Evolutionary conservation across 1,140 invertebrate species (phyloP).

Genomic region (Melanaphis sacchari): DNA sequence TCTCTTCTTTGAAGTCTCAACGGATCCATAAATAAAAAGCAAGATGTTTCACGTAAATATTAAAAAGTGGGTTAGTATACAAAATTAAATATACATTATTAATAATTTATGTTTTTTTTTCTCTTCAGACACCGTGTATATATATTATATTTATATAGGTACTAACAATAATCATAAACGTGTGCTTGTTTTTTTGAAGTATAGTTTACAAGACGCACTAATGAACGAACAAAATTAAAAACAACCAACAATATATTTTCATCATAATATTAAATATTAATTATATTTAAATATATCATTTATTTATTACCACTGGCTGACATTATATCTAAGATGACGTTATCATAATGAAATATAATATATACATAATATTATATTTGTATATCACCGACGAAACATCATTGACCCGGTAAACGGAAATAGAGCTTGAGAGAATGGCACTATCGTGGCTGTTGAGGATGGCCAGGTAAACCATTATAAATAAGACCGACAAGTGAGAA

Average conservation of each 20-base stretch:
- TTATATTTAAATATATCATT: neutral
- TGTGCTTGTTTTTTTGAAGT: neutral
- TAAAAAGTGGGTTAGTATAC: constrained; percentile 9
- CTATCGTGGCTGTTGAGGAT: neutral
- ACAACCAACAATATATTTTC: neutral
- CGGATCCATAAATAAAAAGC: neutral
- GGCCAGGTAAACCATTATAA: neutral
- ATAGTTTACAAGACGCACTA: neutral
- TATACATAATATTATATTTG: neutral
- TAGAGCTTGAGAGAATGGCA: neutral
- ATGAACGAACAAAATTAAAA: neutral
- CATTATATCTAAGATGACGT: neutral
- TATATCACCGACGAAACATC: neutral
- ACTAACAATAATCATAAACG: neutral
- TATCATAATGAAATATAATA: neutral
- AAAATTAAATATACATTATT: constrained; percentile 18
- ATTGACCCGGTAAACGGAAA: neutral
- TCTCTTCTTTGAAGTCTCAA: neutral
- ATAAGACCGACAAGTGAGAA: neutral
- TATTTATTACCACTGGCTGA: neutral
- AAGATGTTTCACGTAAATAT: neutral
- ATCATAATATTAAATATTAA: neutral
- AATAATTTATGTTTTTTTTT: constrained; percentile 11
- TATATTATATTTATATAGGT: neutral
- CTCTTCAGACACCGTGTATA: neutral